Evolutionary conservation across 2,888 invertebrate genomes (phyloP).

Genomic region (Leuctra nigra): DNA sequence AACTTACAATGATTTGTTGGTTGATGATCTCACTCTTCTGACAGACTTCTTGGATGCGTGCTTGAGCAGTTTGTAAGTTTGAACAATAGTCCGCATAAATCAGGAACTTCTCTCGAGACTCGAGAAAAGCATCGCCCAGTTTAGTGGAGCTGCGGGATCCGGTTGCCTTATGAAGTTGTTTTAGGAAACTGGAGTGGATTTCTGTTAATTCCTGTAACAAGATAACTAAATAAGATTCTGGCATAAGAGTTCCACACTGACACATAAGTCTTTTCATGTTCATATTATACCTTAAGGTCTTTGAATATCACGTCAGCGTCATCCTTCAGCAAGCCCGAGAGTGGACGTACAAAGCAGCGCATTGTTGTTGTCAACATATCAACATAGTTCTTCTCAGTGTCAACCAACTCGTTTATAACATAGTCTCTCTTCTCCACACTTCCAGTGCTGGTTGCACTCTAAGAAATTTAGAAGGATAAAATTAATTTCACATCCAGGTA

Average conservation of each 20-base stretch:
- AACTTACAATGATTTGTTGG: constrained; percentile 60
- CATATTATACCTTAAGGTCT: constrained; percentile 75
- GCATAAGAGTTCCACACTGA: no score
- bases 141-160: constrained; percentile 48
- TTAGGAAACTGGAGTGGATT: constrained; percentile 77
- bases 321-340: constrained; percentile 64
- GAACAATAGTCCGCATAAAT: constrained; percentile 96
- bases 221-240: no score
- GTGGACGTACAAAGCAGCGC: constrained; percentile 69
- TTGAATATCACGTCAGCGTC: constrained; percentile 80
- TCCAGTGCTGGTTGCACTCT: constrained; percentile 35
- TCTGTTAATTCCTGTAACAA: constrained; percentile 67
- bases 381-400: constrained; percentile 95
- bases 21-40: constrained; percentile 57
- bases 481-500: no score
- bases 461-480: no score
- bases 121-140: constrained; percentile 80
- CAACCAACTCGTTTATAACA: constrained; percentile 86
- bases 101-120: constrained; percentile 84
- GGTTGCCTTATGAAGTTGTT: constrained; percentile 70
- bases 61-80: constrained; percentile 84
- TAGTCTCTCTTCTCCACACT: constrained; percentile 81
- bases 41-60: constrained; percentile 69
- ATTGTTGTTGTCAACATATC: constrained; percentile 84
- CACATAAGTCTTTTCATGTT: no score